Evolutionary conservation across 2,888 invertebrate species (phyloP).

Genomic region (Mechanitis mazaeus): DNA sequence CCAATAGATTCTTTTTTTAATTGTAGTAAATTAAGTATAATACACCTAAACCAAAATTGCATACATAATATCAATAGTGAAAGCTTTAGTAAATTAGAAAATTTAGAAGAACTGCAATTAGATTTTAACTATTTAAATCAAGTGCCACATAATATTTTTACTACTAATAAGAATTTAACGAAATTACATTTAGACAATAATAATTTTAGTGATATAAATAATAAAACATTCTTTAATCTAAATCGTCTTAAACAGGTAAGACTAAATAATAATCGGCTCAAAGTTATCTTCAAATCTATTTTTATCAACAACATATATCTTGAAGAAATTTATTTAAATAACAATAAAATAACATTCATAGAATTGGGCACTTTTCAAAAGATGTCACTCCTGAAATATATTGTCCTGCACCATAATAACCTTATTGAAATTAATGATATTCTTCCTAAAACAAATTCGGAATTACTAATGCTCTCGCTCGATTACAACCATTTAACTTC

Average conservation of each 20-base stretch:
- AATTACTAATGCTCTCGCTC: conserved; percentile 84
- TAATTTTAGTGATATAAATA: conserved; percentile 85
- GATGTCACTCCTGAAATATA: conserved; percentile 85
- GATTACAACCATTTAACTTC: conserved; percentile 85
- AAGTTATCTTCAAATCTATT: conserved; percentile 83
- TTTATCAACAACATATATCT: conserved; percentile 86
- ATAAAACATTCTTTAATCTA: conserved; percentile 85
- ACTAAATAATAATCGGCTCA: conserved; percentile 88
- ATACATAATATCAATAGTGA: conserved; percentile 87
- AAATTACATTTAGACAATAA: conserved; percentile 92
- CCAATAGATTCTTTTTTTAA: conserved; percentile 89
- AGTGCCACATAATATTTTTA: conserved; percentile 87
- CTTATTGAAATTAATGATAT: conserved; percentile 86
- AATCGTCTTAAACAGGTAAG: conserved; percentile 85
- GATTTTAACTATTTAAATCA: conserved; percentile 90
- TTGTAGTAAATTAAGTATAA: conserved; percentile 84
- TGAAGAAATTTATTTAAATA: conserved; percentile 89
- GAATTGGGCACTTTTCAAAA: conserved; percentile 86
- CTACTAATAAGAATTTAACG: conserved; percentile 84
- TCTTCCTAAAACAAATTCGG: conserved; percentile 82
- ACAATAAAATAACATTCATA: conserved; percentile 88
- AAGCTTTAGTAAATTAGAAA: conserved; percentile 84
- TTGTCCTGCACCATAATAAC: conserved; percentile 89
- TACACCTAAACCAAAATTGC: conserved; percentile 91
- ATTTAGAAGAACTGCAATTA: conserved; percentile 87